These are phyloP conservation scores for Limanda limanda DNA, from an alignment of 2,113 vertebrate genomes.

Conservation along the genomic window DNA sequence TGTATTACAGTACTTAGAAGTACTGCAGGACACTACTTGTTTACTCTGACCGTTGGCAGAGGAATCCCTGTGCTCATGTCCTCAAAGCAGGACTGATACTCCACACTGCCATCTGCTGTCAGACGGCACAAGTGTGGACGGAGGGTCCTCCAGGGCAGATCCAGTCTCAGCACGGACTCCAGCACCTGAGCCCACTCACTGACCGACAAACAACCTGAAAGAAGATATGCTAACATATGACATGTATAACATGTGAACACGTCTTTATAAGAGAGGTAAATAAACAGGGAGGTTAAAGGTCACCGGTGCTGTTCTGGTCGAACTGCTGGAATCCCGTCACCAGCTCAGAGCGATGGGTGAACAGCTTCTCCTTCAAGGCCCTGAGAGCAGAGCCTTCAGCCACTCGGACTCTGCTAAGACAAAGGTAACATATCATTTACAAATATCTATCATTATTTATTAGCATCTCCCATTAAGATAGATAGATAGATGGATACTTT, in stretches of 20 bases:
- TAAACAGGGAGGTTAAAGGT: neutral
- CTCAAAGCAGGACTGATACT: slow-evolving; percentile 91
- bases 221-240: neutral
- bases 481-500: too few species aligned
- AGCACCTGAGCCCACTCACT: slow-evolving; percentile 89
- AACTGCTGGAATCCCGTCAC: slow-evolving; percentile 83
- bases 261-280: neutral
- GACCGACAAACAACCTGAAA: slow-evolving; percentile 86
- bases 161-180: slow-evolving; percentile 87
- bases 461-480: too few species aligned
- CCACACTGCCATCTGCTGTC: slow-evolving; percentile 82
- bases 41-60: slow-evolving; percentile 82
- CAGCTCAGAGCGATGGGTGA: slow-evolving; percentile 88
- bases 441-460: neutral
- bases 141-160: slow-evolving; percentile 94
- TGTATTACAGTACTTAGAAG: too few species aligned
- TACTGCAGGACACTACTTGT: neutral
- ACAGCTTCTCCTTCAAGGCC: slow-evolving; percentile 90
- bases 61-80: slow-evolving; percentile 85
- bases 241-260: neutral
- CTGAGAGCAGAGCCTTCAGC: slow-evolving; percentile 91
- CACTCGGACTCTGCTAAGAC: slow-evolving; percentile 83
- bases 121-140: slow-evolving; percentile 80
- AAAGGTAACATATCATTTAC: neutral
- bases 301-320: slow-evolving; percentile 86